Evolutionary conservation across 2,797 vertebrate genomes (phyloP).

Genomic region (Sternotherus odoratus): DNA sequence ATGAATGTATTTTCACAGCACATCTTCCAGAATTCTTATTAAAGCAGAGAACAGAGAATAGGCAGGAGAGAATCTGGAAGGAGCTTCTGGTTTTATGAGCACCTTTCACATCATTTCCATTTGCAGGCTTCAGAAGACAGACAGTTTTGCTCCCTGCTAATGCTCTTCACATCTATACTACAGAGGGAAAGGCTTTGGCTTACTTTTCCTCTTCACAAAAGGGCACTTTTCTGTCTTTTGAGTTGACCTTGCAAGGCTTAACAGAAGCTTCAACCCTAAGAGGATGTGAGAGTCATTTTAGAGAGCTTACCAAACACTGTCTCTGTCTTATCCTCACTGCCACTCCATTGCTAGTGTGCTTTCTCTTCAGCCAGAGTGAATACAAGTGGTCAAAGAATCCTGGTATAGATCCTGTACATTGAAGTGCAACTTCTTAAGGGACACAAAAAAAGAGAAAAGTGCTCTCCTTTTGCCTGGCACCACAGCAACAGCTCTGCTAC

Average conservation of each 20-base stretch:
- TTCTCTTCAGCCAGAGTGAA: neutral
- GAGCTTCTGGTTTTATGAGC: neutral
- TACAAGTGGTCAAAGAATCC: neutral
- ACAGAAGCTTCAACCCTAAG: neutral
- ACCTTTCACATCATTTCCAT: neutral
- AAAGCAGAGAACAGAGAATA: neutral
- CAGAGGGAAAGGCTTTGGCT: neutral
- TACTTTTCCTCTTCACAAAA: neutral
- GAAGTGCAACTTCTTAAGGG: fast-evolving
- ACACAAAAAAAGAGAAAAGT: neutral
- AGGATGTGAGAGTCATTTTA: neutral
- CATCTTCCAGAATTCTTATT: neutral
- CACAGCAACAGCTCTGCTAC: neutral
- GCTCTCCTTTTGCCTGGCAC: neutral
- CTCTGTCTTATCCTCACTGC: neutral
- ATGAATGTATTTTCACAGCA: neutral
- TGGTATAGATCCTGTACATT: neutral
- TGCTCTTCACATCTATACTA: neutral
- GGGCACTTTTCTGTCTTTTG: neutral
- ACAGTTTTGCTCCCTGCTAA: neutral
- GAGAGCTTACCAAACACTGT: neutral
- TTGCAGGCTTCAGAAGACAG: neutral
- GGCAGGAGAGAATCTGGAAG: neutral
- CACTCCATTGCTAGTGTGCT: neutral
- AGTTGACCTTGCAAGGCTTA: neutral